phyloP scores from a whole-genome alignment of 1,140 invertebrate genomes.

The Danaus melanippus region DNA sequence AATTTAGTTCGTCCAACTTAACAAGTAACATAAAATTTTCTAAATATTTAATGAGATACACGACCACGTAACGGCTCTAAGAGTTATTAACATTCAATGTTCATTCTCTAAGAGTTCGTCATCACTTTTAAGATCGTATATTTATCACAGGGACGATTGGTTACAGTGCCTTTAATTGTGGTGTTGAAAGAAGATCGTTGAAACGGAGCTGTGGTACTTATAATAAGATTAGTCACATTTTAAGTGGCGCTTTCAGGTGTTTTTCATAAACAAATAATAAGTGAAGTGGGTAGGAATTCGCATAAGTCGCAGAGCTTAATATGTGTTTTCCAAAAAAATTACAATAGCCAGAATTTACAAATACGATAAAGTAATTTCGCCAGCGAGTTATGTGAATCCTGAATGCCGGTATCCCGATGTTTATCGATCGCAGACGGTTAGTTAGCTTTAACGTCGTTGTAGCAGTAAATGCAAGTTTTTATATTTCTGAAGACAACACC shows the following conservation, averaged over 20 bases:
- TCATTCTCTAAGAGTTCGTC: slow-evolving; percentile 35
- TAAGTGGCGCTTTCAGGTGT: slow-evolving; percentile 31
- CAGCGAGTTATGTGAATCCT: slow-evolving; percentile 63
- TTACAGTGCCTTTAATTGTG: slow-evolving; percentile 53
- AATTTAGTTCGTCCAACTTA: too few relatives aligned
- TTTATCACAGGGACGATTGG: slow-evolving; percentile 45
- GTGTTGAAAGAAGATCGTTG: slow-evolving; percentile 47
- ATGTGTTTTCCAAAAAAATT: slow-evolving; percentile 6
- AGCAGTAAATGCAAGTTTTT: slow-evolving; percentile 32
- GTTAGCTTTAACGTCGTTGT: slow-evolving; percentile 40
- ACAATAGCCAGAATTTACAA: slow-evolving; percentile 16
- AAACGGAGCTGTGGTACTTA: slow-evolving; percentile 12
- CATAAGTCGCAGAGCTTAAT: slow-evolving; percentile 50
- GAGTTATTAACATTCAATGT: slow-evolving; percentile 23
- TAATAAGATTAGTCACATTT: slow-evolving; percentile 40
- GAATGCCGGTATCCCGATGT: slow-evolving; percentile 44
- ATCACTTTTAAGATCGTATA: slow-evolving; percentile 50
- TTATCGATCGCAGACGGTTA: slow-evolving; percentile 8
- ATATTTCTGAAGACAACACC: slow-evolving; percentile 11
- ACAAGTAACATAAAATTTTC: slow-evolving; percentile 3
- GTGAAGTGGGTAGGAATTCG: slow-evolving; percentile 36
- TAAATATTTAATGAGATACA: slow-evolving; percentile 25
- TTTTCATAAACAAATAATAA: slow-evolving; percentile 8
- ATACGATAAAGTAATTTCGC: slow-evolving; percentile 29
- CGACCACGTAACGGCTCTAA: slow-evolving; percentile 16